These are phyloP conservation scores for Drosophila pachea DNA, from an alignment of 1,140 invertebrate species.

Conservation along the genomic window DNA sequence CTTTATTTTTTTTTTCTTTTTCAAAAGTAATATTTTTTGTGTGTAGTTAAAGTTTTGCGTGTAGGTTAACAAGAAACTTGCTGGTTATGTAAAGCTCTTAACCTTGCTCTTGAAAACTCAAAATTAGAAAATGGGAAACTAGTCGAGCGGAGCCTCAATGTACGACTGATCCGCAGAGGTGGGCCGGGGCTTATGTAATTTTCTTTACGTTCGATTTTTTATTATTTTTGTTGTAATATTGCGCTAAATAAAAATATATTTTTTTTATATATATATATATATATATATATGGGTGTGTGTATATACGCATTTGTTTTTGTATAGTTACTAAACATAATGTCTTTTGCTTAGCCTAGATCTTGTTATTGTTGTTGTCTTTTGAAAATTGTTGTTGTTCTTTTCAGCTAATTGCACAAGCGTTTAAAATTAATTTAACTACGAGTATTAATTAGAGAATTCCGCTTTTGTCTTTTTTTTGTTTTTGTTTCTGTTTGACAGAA, in stretches of 20 bases:
- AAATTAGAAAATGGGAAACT: constrained; percentile 28
- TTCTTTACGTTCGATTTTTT: constrained; percentile 42
- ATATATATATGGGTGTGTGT: constrained; percentile 1
- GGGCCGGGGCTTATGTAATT: constrained; percentile 20
- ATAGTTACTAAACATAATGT: constrained; percentile 53
- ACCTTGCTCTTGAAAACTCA: constrained; percentile 68
- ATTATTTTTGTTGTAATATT: constrained; percentile 54
- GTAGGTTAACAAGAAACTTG: constrained; percentile 46
- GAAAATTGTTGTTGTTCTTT: constrained; percentile 29
- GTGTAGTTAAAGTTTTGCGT: constrained; percentile 14
- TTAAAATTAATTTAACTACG: constrained; percentile 67
- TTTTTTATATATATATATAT: constrained; percentile 24
- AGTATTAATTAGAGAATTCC: constrained; percentile 26
- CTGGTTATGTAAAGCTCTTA: constrained; percentile 38
- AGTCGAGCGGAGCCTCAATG: neutral
- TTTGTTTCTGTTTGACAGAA: constrained; percentile 73
- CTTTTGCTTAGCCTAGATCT: constrained; percentile 42
- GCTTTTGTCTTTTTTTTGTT: constrained; percentile 16
- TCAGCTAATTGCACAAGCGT: constrained; percentile 56
- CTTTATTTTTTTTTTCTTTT: constrained; percentile 20
- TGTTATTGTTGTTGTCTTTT: constrained; percentile 18
- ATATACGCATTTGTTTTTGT: constrained; percentile 48
- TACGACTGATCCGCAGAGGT: neutral
- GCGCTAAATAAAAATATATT: constrained; percentile 62
- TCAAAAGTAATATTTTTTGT: constrained; percentile 5